Evolutionary conservation across 2,113 vertebrate genomes (phyloP).

Genomic region (Caretta caretta): DNA sequence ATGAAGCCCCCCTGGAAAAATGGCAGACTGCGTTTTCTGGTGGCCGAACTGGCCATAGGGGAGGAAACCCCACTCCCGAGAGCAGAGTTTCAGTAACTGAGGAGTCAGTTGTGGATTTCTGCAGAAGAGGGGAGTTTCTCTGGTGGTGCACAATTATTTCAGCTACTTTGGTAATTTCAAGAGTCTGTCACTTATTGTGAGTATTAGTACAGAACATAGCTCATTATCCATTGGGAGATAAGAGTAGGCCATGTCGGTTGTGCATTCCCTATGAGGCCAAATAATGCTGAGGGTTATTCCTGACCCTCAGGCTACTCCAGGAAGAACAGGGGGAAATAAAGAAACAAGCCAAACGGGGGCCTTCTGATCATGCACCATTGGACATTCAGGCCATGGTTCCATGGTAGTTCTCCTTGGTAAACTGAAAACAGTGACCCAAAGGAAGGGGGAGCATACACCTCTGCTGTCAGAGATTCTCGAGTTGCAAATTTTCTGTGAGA

Average conservation of each 20-base stretch:
- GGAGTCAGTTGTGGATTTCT: slow-evolving; percentile 60
- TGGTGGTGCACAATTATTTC: background rate
- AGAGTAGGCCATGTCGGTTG: background rate
- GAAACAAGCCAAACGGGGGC: background rate
- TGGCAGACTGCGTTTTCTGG: slow-evolving; percentile 53
- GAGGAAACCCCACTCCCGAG: background rate
- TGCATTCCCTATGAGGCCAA: background rate
- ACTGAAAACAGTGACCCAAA: background rate
- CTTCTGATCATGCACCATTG: too few species aligned
- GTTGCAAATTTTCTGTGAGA: background rate
- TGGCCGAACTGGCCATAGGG: background rate
- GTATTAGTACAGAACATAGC: background rate
- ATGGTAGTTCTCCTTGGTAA: background rate
- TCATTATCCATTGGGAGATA: background rate
- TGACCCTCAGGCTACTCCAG: too few species aligned
- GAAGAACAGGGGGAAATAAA: background rate
- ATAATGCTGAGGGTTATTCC: background rate
- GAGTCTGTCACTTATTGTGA: background rate
- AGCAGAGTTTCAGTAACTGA: background rate
- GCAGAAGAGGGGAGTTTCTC: slow-evolving; percentile 6
- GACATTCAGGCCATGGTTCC: background rate
- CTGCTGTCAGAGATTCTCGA: background rate
- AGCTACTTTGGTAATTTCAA: background rate
- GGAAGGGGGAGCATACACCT: background rate
- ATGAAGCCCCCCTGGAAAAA: slow-evolving; percentile 43